These are phyloP conservation scores for Gobio occitaniae DNA, from an alignment of 2,797 vertebrate genomes.

Conservation along the genomic window DNA sequence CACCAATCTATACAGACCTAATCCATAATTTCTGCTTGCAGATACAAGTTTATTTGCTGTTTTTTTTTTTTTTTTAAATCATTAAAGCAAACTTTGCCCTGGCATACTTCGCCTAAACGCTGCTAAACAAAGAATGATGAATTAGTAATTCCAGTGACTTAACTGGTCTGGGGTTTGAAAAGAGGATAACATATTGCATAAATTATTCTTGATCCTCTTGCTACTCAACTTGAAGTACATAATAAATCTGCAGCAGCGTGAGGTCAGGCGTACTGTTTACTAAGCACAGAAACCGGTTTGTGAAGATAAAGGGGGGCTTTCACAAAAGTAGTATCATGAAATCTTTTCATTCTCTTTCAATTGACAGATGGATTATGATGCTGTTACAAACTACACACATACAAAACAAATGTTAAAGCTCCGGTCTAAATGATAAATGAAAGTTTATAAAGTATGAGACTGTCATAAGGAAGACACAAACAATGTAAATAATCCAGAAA, in stretches of 20 bases:
- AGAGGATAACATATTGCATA: slow-evolving; percentile 13
- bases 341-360: slow-evolving; percentile 15
- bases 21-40: neutral
- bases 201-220: slow-evolving; percentile 1
- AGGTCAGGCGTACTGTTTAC: slow-evolving; percentile 33
- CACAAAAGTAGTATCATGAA: neutral
- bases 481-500: neutral
- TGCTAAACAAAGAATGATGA: neutral
- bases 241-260: slow-evolving; percentile 3
- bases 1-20: neutral
- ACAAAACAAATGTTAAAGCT: slow-evolving; percentile 4
- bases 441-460: neutral
- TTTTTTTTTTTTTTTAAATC: too few relatives aligned
- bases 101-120: neutral
- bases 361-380: slow-evolving; percentile 29
- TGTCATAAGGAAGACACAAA: neutral
- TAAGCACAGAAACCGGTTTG: slow-evolving; percentile 47
- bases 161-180: slow-evolving; percentile 7
- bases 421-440: slow-evolving; percentile 6
- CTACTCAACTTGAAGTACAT: slow-evolving; percentile 7
- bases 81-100: neutral
- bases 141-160: neutral
- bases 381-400: neutral
- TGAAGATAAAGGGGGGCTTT: slow-evolving; percentile 1
- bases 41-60: neutral